phyloP scores from a whole-genome alignment of 2,888 invertebrate genomes.

The Scrobipalpa atriplicella region DNA sequence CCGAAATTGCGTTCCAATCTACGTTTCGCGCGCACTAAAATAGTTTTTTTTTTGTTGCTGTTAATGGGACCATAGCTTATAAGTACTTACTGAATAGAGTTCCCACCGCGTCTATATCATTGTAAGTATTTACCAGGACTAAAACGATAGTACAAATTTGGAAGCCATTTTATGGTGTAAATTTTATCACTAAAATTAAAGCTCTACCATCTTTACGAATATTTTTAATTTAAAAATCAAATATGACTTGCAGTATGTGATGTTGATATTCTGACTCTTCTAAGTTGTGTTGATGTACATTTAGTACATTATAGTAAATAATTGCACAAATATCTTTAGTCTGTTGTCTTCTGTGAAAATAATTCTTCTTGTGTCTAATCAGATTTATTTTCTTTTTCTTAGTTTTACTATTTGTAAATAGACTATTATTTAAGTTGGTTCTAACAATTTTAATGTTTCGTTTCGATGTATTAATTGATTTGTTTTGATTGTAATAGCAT shows the following conservation, averaged over 20 bases:
- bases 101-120: constrained; percentile 38
- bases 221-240: not conserved
- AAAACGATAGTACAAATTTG: not conserved
- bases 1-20: not conserved
- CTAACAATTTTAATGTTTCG: too few relatives aligned
- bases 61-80: constrained; percentile 1
- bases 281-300: not conserved
- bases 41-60: not conserved
- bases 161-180: not conserved
- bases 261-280: not conserved
- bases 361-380: not conserved
- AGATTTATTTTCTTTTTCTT: not conserved
- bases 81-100: constrained; percentile 33
- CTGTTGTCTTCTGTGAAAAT: not conserved
- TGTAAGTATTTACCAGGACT: not conserved
- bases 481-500: too few relatives aligned
- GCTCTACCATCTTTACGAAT: too few relatives aligned
- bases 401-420: not conserved
- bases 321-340: not conserved
- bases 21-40: not conserved
- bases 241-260: not conserved
- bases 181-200: not conserved
- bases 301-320: not conserved
- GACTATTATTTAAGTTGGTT: too few relatives aligned
- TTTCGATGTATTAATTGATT: too few relatives aligned